Evolutionary conservation across 1,140 invertebrate species (phyloP), one percentile per base, ranked within the genome.

Genomic region (Trichogramma pretiosum): DNA sequence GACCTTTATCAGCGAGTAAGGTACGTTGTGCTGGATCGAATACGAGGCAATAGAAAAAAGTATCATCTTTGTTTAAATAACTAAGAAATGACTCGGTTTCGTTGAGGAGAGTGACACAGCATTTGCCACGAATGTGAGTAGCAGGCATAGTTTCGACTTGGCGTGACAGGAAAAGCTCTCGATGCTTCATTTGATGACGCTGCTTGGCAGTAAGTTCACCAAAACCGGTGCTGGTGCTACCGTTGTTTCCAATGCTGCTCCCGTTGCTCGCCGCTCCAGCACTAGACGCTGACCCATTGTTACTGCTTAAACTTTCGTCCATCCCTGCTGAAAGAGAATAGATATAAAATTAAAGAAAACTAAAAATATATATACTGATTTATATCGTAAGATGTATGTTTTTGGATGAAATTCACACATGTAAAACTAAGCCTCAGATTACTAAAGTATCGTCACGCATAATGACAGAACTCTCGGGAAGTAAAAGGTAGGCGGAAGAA

Each of bases 11-110:
- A 57, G 95, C 95, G 62, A 98, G 79, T 62, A 99, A 78, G 61
- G 96, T 99, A 75, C 96, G 97, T 75, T 98, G 93, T 70, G 89
- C 83, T 51, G 95, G 95, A 79, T 99, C 97, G 74, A 97, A 99
- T 53, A 99, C 96, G 68, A 99, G 79, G 67, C 95, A 98, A 75
- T 99, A 99, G 74, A 98, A 99, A 80, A 99, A 99, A 65, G 89
- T 88, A 73, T 99, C 94, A 80, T 98, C 94, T 79, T 93, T 93
- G 74, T 92, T 91, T 55, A 98, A 79, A 78, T 99, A 99, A 67
- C 90, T 93, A 58, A 86, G 76, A 57, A 95, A 77, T 55, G 90
- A 90, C 77, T 99, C 96, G 38, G 93, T 97, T 79, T 98, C 95
- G 75, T 98, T 98, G 65, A 98, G 83, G 46, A 99, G 77, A 42